Evolutionary conservation across 2,888 invertebrate genomes (phyloP).

Genomic region (Apamea epomidion): DNA sequence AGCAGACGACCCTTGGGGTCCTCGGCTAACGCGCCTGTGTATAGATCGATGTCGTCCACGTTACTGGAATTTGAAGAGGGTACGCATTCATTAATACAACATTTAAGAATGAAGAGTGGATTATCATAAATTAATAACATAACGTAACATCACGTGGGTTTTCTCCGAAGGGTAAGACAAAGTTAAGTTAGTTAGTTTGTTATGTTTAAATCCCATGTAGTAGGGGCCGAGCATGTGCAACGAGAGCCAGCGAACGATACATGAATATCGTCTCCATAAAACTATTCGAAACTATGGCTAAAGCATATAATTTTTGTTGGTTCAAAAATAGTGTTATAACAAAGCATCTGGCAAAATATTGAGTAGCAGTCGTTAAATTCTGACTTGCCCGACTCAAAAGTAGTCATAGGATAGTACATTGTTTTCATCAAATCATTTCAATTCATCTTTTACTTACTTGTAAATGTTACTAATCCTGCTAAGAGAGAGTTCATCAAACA

Average conservation of each 20-base stretch:
- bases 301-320: neutral
- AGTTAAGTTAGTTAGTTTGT: too few relatives aligned
- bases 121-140: neutral
- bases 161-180: too few relatives aligned
- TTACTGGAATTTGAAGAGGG: slow-evolving; percentile 30
- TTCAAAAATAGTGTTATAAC: neutral
- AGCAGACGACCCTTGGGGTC: slow-evolving; percentile 93
- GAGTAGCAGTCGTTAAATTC: neutral
- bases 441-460: slow-evolving; percentile 82
- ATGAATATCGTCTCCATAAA: too few relatives aligned
- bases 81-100: neutral
- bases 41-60: slow-evolving; percentile 96
- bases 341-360: neutral
- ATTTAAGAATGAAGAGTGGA: neutral
- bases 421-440: too few relatives aligned
- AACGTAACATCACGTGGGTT: too few relatives aligned
- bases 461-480: slow-evolving; percentile 92
- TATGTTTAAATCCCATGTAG: too few relatives aligned
- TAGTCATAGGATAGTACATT: neutral
- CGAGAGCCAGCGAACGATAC: neutral
- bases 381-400: neutral
- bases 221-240: too few relatives aligned
- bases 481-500: slow-evolving; percentile 92
- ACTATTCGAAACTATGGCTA: too few relatives aligned
- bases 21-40: slow-evolving; percentile 96